Evolutionary conservation across 2,797 vertebrate species (phyloP).

Genomic region (Xiphophorus birchmanni): DNA sequence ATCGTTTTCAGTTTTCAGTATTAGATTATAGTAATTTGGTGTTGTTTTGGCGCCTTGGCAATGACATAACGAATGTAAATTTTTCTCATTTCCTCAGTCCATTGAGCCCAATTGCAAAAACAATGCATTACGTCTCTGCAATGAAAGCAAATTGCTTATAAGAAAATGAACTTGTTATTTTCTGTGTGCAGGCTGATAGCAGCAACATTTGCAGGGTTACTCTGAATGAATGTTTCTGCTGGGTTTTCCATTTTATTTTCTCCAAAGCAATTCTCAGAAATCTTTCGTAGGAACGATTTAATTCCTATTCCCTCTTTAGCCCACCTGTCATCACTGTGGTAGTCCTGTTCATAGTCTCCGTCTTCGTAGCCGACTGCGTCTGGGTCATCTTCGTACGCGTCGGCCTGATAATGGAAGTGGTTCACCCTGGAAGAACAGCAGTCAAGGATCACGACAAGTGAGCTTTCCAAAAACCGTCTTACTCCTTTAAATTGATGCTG

Average conservation of each 20-base stretch:
- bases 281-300: slow-evolving; percentile 16
- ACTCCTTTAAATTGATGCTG: slow-evolving; percentile 3
- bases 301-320: slow-evolving; percentile 20
- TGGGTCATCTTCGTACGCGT: slow-evolving; percentile 78
- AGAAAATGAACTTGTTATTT: slow-evolving; percentile 36
- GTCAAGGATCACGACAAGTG: background rate
- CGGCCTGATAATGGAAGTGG: slow-evolving; percentile 80
- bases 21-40: slow-evolving; percentile 54
- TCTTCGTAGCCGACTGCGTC: slow-evolving; percentile 81
- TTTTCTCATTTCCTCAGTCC: slow-evolving; percentile 50
- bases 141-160: slow-evolving; percentile 32
- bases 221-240: background rate
- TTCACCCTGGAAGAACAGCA: slow-evolving; percentile 73
- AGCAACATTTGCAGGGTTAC: background rate
- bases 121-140: slow-evolving; percentile 4
- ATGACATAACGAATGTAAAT: slow-evolving; percentile 33
- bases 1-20: slow-evolving; percentile 27
- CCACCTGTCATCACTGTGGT: slow-evolving; percentile 89
- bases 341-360: slow-evolving; percentile 85
- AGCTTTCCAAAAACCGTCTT: background rate
- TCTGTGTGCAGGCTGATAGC: slow-evolving; percentile 20
- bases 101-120: slow-evolving; percentile 23
- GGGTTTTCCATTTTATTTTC: background rate
- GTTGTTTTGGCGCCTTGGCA: background rate
- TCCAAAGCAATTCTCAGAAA: slow-evolving; percentile 16